A percentile compares a stretch with the other conserved stretches of the same genome.
Conservation (phyloP, 2,797 vertebrate species). For the Diceros bicornis region DNA sequence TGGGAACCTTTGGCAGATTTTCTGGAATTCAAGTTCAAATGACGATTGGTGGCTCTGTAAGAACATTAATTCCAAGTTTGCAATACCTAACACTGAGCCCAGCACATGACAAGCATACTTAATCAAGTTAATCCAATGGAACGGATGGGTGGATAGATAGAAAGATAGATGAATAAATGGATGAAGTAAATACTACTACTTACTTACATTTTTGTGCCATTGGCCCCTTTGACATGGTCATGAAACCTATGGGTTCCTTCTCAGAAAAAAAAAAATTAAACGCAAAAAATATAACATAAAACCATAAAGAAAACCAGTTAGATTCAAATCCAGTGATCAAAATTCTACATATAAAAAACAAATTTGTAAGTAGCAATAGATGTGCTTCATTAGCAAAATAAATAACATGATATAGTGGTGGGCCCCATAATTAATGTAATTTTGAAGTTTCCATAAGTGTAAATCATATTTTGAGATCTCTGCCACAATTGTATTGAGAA, state of each 20-base stretch:
- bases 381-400: background rate
- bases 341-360: slow-evolving; percentile 12
- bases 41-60: background rate
- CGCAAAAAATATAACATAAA: background rate
- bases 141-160: background rate
- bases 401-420: slow-evolving; percentile 11
- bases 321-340: slow-evolving; percentile 26
- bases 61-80: background rate
- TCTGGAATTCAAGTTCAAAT: slow-evolving; percentile 22
- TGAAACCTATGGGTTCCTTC: background rate
- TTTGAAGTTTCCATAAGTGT: background rate
- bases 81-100: background rate
- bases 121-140: slow-evolving; percentile 3
- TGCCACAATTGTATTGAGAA: background rate
- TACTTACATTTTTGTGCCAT: background rate
- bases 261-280: slow-evolving; percentile 17
- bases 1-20: background rate
- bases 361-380: background rate
- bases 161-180: background rate
- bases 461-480: slow-evolving; percentile 3
- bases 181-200: background rate
- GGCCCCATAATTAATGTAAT: background rate
- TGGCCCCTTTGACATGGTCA: background rate
- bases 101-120: background rate
- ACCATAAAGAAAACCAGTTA: slow-evolving; percentile 13